These are phyloP conservation scores for Chionomys nivalis DNA, from an alignment of 2,113 vertebrate genomes.

Conservation along the genomic window DNA sequence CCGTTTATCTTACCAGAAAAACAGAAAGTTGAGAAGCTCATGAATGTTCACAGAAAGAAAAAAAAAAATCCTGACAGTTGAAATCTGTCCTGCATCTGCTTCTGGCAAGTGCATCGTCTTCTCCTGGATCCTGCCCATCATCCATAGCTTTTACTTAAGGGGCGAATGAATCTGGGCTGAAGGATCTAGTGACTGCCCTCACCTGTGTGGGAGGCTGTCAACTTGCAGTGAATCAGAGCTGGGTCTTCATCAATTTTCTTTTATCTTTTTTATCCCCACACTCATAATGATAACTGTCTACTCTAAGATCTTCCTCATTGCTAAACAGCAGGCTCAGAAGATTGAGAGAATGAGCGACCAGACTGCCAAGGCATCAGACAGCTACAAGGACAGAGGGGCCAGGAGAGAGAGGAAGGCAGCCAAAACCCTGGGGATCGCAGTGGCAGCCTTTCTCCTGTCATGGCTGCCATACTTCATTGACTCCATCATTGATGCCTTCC, in stretches of 20 bases:
- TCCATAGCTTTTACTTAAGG: constrained; percentile 53
- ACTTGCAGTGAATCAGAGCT: constrained; percentile 63
- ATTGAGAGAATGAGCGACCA: constrained; percentile 55
- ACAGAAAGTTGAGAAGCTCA: not conserved
- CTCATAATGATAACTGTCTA: constrained; percentile 74
- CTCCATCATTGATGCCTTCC: constrained; percentile 61
- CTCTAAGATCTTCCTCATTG: constrained; percentile 75
- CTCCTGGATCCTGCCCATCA: constrained; percentile 65
- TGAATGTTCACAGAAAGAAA: not conserved
- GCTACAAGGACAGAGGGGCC: constrained; percentile 45
- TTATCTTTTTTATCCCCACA: constrained; percentile 74
- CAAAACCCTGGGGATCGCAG: constrained; percentile 62
- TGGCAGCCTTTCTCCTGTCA: constrained; percentile 71
- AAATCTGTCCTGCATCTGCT: not conserved
- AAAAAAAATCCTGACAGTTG: not conserved
- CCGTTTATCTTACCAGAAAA: not conserved
- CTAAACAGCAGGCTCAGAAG: constrained; percentile 71
- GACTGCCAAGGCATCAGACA: not conserved
- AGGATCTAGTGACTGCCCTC: constrained; percentile 51
- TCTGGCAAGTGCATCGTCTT: constrained; percentile 55
- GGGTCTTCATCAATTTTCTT: constrained; percentile 59
- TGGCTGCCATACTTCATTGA: constrained; percentile 74
- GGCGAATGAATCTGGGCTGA: not conserved
- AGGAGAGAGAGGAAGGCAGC: constrained; percentile 75
- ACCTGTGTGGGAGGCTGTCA: constrained; percentile 76